A percentile compares a stretch with the other conserved stretches of the same genome.
Conservation (phyloP, 2,888 invertebrate genomes). For the Taphrorychus bicolor region DNA sequence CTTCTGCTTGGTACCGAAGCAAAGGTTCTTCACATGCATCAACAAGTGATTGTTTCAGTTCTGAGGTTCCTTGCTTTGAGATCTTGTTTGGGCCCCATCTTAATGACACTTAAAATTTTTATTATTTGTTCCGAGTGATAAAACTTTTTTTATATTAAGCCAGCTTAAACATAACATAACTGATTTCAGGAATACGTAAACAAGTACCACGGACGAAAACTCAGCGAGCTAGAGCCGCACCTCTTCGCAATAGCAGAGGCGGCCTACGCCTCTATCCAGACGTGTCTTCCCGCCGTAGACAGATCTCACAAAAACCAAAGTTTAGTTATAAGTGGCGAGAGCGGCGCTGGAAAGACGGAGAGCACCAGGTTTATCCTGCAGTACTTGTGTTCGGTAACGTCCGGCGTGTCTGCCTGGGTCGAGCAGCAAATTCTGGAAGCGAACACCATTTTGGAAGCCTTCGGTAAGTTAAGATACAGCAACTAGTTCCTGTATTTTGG, state of each 20-base stretch:
- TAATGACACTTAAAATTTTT: no score
- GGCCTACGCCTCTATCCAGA: slow-evolving; percentile 80
- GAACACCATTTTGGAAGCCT: slow-evolving; percentile 91
- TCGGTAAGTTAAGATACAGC: slow-evolving; percentile 68
- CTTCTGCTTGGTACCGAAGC: no score
- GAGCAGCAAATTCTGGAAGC: slow-evolving; percentile 95
- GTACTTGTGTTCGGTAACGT: slow-evolving; percentile 85
- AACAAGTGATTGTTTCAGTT: no score
- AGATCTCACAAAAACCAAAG: slow-evolving; percentile 68
- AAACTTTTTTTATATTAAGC: no score
- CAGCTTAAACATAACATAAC: no score
- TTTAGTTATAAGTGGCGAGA: slow-evolving; percentile 91
- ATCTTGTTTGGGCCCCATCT: no score
- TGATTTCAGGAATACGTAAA: slow-evolving; percentile 86
- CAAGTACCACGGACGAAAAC: slow-evolving; percentile 82
- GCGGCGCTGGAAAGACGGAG: slow-evolving; percentile 93
- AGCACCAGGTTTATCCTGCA: slow-evolving; percentile 91
- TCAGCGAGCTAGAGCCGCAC: slow-evolving; percentile 84
- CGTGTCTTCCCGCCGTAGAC: slow-evolving; percentile 39
- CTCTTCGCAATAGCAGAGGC: slow-evolving; percentile 92
- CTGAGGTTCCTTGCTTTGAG: no score
- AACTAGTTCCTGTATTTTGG: not conserved
- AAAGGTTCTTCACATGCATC: no score
- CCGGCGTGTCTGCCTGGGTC: slow-evolving; percentile 88
- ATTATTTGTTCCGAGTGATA: no score